These are phyloP conservation scores for Boloria selene DNA, from an alignment of 2,888 invertebrate genomes.

Conservation along the genomic window DNA sequence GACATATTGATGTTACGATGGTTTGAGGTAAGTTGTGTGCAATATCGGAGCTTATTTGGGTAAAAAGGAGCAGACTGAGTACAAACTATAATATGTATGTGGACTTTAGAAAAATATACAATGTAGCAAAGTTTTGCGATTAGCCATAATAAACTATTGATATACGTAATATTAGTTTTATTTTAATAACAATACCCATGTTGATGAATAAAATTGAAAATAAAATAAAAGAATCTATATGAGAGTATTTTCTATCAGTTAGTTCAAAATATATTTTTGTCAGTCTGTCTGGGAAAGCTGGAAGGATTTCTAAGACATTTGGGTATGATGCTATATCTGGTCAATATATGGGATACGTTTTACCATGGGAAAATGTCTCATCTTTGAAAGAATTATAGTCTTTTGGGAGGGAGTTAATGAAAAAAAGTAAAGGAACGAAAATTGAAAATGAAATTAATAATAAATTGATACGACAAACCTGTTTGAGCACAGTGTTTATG, in stretches of 20 bases:
- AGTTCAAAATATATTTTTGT: no score
- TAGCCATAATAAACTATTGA: constrained; percentile 50
- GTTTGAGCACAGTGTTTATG: constrained; percentile 94
- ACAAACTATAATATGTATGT: constrained; percentile 57
- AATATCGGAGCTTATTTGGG: constrained; percentile 28
- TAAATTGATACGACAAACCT: constrained; percentile 61
- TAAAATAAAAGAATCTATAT: no score
- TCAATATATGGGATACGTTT: no score
- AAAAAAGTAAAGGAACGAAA: no score
- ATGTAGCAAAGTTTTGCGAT: constrained; percentile 38
- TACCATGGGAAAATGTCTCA: no score
- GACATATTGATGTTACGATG: constrained; percentile 19
- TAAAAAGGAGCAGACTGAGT: constrained; percentile 56
- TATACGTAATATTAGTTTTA: constrained; percentile 34
- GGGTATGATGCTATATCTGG: no score
- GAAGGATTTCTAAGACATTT: no score
- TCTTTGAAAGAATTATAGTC: no score
- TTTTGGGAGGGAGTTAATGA: no score
- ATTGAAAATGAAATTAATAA: not conserved
- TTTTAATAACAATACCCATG: constrained; percentile 15
- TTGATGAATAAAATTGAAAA: no score
- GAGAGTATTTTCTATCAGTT: no score
- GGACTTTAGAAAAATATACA: constrained; percentile 46
- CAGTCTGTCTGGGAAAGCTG: no score
- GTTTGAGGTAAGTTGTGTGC: constrained; percentile 23